Percentiles rank a stretch among this genome's conserved stretches.
phyloP scores from a whole-genome alignment of 64 coral and sea anemone species.

The Catalaphyllia jardinei region DNA sequence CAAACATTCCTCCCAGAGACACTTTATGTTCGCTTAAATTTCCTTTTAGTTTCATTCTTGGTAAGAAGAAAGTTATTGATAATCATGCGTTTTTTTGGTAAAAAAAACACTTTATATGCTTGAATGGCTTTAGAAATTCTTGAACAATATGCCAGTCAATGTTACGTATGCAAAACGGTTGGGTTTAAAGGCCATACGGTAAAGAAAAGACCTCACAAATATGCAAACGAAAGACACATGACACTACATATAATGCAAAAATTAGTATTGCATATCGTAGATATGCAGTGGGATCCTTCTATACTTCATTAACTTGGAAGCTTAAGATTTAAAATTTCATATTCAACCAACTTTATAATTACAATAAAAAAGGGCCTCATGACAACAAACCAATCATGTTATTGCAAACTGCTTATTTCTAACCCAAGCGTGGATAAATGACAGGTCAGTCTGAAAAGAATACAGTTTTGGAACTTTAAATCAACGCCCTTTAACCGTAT shows the following conservation, averaged over 20 bases:
- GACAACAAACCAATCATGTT: slow-evolving; percentile 14
- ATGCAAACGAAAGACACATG: neutral
- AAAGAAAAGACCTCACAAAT: neutral
- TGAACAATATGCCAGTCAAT: slow-evolving; percentile 1
- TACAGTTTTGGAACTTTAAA: slow-evolving; percentile 27
- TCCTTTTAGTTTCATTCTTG: no score
- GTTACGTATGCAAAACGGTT: slow-evolving; percentile 10
- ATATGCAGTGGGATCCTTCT: no score
- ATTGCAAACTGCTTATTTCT: neutral
- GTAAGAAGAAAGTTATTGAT: no score
- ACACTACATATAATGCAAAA: neutral
- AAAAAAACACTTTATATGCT: slow-evolving; percentile 11
- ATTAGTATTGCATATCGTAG: no score
- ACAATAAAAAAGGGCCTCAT: neutral
- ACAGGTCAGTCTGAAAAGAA: slow-evolving; percentile 36
- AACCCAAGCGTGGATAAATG: slow-evolving; percentile 50
- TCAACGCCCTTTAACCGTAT: slow-evolving; percentile 15
- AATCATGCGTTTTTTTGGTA: neutral
- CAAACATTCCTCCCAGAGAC: no score
- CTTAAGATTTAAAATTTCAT: neutral
- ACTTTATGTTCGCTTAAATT: no score
- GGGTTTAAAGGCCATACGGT: neutral
- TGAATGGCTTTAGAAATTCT: slow-evolving; percentile 40
- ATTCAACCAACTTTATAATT: neutral
- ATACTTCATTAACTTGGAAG: neutral